Evolutionary conservation across 2,888 invertebrate genomes (phyloP), one percentile per base, ranked within the genome.

Genomic region (Diarsia mendica): DNA sequence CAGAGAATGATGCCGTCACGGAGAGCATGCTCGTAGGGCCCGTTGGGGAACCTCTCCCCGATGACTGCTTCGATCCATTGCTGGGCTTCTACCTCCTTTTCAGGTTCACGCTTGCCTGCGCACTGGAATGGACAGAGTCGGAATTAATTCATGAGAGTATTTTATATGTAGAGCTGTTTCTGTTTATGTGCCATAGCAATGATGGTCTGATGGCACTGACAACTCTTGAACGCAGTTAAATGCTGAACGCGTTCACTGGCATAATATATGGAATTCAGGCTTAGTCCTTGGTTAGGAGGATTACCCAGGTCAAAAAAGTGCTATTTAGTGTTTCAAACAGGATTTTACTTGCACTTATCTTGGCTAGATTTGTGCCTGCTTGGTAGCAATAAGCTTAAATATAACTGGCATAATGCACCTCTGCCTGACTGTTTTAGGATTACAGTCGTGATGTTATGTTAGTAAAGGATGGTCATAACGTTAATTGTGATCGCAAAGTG

Each of bases 1-100:
- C 99, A 99, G 2, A 99, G 97, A 67, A 99, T 97, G 87, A 98
- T 97, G 48, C 99, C 99, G 92, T 99, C 98, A 58, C 98, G 97
- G 20, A 99, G 97, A 0, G 98, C 98, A 80, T 97, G 97, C 92
- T 99, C 99, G 91, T 98, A 99, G 0, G 97, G 96, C 8, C 97
- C 93, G 67, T 97, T 97, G 4, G 98, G 98, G 90, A 99, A 98
- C 87, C 97, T 96, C 92, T 98, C 98, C 1, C 98, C 98, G 79
- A 97, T 97, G 1, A 99, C 98, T 0, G 97, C 97, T 93, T 99
- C 98, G 78, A 99, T 98, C 99, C 99, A 99, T 90, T 97, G 97
- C 91, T 98, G 98, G 49, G 98, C 98, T 94, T 98, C 98, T 0
- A 93, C 94, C 92, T 98, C 98, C 93, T 98, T 98, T 83, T 98